These are phyloP conservation scores for Balearica regulorum DNA, from an alignment of 2,797 vertebrate species.

Conservation along the genomic window DNA sequence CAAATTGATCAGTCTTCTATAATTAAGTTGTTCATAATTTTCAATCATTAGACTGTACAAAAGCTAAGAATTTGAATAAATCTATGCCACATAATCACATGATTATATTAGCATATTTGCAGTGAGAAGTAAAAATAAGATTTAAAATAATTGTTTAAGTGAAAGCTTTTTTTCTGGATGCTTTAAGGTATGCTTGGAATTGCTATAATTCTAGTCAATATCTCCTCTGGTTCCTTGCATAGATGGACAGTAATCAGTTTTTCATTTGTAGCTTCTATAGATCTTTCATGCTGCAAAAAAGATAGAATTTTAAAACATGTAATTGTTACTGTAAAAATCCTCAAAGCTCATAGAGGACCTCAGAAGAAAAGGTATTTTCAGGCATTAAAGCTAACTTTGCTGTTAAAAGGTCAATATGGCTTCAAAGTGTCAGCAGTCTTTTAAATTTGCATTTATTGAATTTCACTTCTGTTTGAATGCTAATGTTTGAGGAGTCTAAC, in stretches of 20 bases:
- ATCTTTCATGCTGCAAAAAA: not conserved
- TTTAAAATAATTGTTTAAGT: not conserved
- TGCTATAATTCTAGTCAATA: not conserved
- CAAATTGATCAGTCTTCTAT: not conserved
- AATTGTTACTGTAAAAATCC: not conserved
- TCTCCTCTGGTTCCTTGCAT: not conserved
- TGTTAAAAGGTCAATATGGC: not conserved
- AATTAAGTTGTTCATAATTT: not conserved
- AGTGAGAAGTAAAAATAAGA: not conserved
- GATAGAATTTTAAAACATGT: not conserved
- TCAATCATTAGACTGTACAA: not conserved
- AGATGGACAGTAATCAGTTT: not conserved
- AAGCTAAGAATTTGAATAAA: not conserved
- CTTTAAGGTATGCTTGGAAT: not conserved
- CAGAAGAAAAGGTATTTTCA: not conserved
- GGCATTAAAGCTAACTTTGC: not conserved
- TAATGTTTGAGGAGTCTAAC: not conserved
- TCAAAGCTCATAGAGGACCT: not conserved
- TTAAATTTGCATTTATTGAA: not conserved
- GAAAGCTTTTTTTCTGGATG: not conserved
- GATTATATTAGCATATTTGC: not conserved
- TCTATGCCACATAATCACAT: not conserved
- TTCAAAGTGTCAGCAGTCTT: not conserved
- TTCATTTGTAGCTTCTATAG: not conserved
- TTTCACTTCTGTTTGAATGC: conserved; percentile 2